These are phyloP conservation scores for Drosophila melanogaster DNA, from an alignment of 1,140 invertebrate species.

Conservation along the genomic window DNA sequence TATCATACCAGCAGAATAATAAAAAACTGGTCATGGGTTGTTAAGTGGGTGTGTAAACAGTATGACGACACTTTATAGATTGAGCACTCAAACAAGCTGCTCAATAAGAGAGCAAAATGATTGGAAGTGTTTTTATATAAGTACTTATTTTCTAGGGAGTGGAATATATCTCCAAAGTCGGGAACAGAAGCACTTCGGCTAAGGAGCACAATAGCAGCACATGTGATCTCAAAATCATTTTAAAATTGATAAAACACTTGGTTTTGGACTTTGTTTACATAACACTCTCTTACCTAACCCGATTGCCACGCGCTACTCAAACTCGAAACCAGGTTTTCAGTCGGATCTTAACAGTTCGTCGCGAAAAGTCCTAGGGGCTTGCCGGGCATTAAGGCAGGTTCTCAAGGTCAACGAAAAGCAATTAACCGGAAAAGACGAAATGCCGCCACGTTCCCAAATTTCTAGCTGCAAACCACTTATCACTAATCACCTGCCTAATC, in stretches of 20 bases:
- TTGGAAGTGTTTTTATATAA: not conserved
- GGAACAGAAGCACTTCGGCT: too few species aligned
- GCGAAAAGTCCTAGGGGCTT: conserved; percentile 32
- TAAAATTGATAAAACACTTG: not conserved
- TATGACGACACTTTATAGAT: conserved; percentile 19
- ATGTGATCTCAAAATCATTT: not conserved
- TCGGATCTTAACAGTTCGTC: conserved; percentile 9
- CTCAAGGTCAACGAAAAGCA: conserved; percentile 36
- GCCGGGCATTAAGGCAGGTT: conserved; percentile 24
- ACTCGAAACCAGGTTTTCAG: conserved; percentile 19
- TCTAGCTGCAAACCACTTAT: conserved; percentile 27
- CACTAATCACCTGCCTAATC: conserved; percentile 26
- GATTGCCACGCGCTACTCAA: conserved; percentile 29
- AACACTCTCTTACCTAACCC: conserved; percentile 40
- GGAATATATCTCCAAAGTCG: conserved; percentile 21
- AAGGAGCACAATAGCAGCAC: not conserved
- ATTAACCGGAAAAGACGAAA: conserved; percentile 2
- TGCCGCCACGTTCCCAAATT: conserved; percentile 34
- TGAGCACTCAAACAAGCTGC: conserved; percentile 11
- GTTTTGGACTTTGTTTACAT: conserved; percentile 31
- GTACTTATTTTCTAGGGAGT: not conserved
- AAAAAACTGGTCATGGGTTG: conserved; percentile 36
- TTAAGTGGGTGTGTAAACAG: conserved; percentile 36
- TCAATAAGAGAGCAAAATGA: conserved; percentile 5
- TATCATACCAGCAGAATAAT: not conserved